Base-by-base conservation (phyloP, 64 coral and sea anemone genomes). In the Montipora cactus region DNA sequence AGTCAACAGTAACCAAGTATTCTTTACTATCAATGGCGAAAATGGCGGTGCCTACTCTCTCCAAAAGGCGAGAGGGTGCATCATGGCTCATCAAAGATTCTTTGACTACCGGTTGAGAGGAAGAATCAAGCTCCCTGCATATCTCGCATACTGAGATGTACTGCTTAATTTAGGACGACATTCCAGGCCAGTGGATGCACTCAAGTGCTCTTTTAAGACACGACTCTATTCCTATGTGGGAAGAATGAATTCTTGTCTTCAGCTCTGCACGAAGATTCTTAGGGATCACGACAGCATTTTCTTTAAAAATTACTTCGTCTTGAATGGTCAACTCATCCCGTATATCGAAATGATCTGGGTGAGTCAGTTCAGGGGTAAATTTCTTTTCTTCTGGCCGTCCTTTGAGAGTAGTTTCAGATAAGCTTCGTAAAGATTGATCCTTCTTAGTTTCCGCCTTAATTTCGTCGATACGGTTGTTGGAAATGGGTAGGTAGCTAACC, bases 21-120 rank as follows among this genome's bases (percentile, higher is more conserved):
- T 85, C 90, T 51, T 84, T 73, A 13, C 12, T 2, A 37, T 74
- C 49, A 13, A 91, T 49, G 8, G 62, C 16, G 18, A 91, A 91
- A 11, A 91, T 47, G 48, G 84, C 81, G 23, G 69, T 53, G n/a
- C 79, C 53, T 8, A 83, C 44, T 47, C 83, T 80, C 66, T 91
- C 78, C 79, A 66, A 83, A 53, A 68, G 79, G 18, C 67, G 67
- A 21, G 79, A 82, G 5, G 79, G 67, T 15, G 75, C 49, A 47
- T 91, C 48, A 8, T 75, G 67, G 25, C 67, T 16, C 90, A 91
- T 91, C 49, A 83, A 79, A n/a, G 79, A 74, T 19, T 91, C 69
- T 25, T 88, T 88, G 67, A 49, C 18, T 16, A 37, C 37, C 37
- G 1, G 37, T 37, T 49, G 69, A 20, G 52, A 55, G 52, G 45